Evolutionary conservation across 2,797 vertebrate genomes (phyloP).

Genomic region (Gobio occitaniae): DNA sequence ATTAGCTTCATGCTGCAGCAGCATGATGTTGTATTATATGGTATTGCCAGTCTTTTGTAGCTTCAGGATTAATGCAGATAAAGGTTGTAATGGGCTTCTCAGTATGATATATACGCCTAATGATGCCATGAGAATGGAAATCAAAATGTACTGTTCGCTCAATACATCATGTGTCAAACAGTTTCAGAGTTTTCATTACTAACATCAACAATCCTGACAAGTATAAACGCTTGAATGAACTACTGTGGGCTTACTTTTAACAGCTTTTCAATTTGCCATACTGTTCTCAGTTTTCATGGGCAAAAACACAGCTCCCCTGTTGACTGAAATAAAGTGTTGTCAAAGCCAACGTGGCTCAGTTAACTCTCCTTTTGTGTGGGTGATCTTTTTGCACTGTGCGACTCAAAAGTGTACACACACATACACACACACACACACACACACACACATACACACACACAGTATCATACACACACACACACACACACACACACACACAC

Average conservation of each 20-base stretch:
- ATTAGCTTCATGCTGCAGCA: conserved; percentile 17
- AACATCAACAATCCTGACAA: conserved; percentile 30
- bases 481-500: too few species aligned
- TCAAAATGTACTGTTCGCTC: conserved; percentile 9
- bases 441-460: too few species aligned
- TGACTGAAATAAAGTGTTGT: conserved; percentile 49
- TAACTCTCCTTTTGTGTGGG: conserved; percentile 16
- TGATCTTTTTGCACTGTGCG: background rate
- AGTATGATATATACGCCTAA: conserved; percentile 9
- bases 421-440: too few species aligned
- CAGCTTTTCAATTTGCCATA: conserved; percentile 34
- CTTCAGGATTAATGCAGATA: conserved; percentile 19
- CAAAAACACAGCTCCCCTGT: conserved; percentile 20
- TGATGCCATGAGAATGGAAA: conserved; percentile 13
- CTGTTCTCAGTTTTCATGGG: conserved; percentile 33
- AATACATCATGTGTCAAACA: conserved; percentile 31
- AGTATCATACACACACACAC: background rate
- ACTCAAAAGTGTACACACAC: background rate
- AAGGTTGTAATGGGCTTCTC: conserved; percentile 21
- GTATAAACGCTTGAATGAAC: conserved; percentile 40
- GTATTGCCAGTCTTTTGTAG: background rate
- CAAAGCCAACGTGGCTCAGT: conserved; percentile 21
- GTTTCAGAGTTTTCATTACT: conserved; percentile 11
- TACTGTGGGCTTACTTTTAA: conserved; percentile 32
- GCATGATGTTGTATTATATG: conserved; percentile 8